Percentiles rank a stretch among this genome's conserved stretches.
Evolutionary conservation across 2,888 invertebrate species (phyloP).

Genomic region (Protodeltote pygarga): DNA sequence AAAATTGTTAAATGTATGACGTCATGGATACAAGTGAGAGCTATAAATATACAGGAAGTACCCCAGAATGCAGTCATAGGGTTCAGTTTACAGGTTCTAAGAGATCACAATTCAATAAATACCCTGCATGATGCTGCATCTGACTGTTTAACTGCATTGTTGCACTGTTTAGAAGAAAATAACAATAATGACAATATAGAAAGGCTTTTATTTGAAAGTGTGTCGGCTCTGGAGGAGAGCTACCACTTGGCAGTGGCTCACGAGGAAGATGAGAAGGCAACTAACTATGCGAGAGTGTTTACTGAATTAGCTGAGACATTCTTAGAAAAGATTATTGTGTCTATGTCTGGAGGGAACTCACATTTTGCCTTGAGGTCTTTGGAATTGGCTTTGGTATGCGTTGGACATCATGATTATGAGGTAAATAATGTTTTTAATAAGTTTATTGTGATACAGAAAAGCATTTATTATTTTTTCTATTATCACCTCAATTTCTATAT

Average conservation of each 20-base stretch:
- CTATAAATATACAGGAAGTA: constrained; percentile 91
- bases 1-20: constrained; percentile 95
- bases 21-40: constrained; percentile 96
- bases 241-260: constrained; percentile 97
- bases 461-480: too few species aligned
- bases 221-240: constrained; percentile 92
- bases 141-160: constrained; percentile 95
- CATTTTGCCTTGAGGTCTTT: constrained; percentile 94
- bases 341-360: constrained; percentile 86
- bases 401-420: constrained; percentile 99
- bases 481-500: too few species aligned
- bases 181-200: constrained; percentile 92
- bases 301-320: constrained; percentile 97
- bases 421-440: too few species aligned
- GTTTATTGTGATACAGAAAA: too few species aligned
- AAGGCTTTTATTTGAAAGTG: constrained; percentile 92
- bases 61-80: constrained; percentile 91
- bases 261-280: constrained; percentile 97
- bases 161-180: constrained; percentile 93
- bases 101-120: constrained; percentile 87
- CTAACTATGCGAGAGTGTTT: constrained; percentile 97
- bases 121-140: constrained; percentile 95
- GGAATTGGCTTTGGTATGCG: constrained; percentile 96
- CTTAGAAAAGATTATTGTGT: constrained; percentile 92
- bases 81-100: constrained; percentile 90